phyloP scores from a whole-genome alignment of 2,113 vertebrate genomes.

The Pedionomus torquatus region DNA sequence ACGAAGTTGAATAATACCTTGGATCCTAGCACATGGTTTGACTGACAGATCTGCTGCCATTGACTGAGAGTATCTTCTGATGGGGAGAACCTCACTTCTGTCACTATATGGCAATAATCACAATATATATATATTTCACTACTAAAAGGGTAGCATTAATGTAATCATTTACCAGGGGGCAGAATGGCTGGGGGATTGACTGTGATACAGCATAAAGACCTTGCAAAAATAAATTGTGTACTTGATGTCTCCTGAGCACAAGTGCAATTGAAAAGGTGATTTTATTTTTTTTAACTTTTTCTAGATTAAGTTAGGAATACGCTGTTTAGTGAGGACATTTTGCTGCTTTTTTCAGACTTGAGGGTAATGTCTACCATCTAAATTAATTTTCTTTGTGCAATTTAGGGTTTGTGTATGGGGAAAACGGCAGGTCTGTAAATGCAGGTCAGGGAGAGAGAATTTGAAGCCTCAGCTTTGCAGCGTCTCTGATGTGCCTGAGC shows the following conservation, averaged over 20 bases:
- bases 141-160: not conserved
- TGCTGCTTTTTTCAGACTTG: not conserved
- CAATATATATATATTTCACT: not conserved
- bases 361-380: not conserved
- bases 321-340: not conserved
- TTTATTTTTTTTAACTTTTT: not conserved
- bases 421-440: not conserved
- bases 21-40: not conserved
- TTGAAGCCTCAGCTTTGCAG: not conserved
- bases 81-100: not conserved
- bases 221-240: not conserved
- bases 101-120: not conserved
- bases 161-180: not conserved
- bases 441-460: not conserved
- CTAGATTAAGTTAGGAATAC: not conserved
- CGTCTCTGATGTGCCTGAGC: fast-evolving
- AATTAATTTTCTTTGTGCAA: not conserved
- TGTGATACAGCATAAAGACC: not conserved
- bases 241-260: not conserved
- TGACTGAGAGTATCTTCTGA: not conserved
- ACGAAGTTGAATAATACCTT: not conserved
- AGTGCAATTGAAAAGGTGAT: not conserved
- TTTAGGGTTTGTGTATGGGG: not conserved
- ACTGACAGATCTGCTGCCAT: not conserved
- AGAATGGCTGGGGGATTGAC: not conserved